phyloP scores from a whole-genome alignment of 2,797 vertebrate species.

The Balearica regulorum region DNA sequence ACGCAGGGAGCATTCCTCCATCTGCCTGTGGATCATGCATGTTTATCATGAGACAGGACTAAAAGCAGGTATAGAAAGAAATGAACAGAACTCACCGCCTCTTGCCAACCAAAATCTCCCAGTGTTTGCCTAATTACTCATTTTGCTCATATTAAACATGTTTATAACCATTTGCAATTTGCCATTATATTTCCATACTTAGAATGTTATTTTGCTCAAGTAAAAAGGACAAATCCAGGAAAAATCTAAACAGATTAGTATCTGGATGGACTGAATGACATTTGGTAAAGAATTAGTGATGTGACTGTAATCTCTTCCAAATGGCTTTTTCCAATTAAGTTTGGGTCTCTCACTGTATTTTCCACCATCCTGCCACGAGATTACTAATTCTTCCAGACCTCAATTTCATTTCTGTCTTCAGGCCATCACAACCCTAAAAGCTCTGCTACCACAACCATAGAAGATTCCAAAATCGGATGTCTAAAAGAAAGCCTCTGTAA shows the following conservation, averaged over 20 bases:
- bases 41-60: constrained; percentile 1
- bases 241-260: background rate
- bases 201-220: background rate
- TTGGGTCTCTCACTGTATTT: background rate
- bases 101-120: background rate
- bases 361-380: background rate
- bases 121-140: background rate
- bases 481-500: background rate
- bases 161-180: background rate
- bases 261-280: background rate
- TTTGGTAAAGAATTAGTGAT: background rate
- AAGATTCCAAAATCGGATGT: background rate
- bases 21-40: background rate
- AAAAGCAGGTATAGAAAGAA: constrained; percentile 18
- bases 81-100: background rate
- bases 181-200: background rate
- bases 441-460: background rate
- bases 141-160: background rate
- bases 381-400: background rate
- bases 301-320: background rate
- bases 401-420: background rate
- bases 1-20: background rate
- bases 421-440: background rate
- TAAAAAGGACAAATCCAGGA: background rate
- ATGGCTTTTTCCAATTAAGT: background rate